These are phyloP conservation scores for Thera obeliscata DNA, from an alignment of 2,888 invertebrate genomes.

Conservation along the genomic window DNA sequence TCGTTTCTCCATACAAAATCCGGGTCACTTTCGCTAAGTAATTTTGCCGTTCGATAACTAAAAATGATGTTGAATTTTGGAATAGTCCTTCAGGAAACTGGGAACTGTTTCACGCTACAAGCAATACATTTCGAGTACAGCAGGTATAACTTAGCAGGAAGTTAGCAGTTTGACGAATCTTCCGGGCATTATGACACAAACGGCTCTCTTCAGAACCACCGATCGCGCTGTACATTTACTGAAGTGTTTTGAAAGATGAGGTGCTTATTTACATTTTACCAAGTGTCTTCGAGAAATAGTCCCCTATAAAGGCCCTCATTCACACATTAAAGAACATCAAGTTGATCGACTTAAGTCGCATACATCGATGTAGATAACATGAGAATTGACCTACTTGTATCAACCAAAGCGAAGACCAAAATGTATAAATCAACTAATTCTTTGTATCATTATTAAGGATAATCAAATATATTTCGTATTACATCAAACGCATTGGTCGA, in stretches of 20 bases:
- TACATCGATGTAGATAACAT: neutral
- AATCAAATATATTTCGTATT: neutral
- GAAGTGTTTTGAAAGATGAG: no score
- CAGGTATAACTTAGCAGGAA: no score
- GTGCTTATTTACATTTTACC: neutral
- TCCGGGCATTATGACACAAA: no score
- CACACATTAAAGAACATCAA: neutral
- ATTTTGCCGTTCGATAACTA: no score
- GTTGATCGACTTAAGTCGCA: neutral
- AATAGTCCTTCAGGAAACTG: neutral
- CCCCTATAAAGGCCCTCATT: neutral
- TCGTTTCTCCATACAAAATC: no score
- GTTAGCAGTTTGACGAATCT: no score
- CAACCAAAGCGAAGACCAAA: neutral
- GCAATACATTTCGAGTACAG: neutral
- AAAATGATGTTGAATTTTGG: no score
- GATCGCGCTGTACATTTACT: no score
- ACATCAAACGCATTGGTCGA: neutral
- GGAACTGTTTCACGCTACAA: neutral
- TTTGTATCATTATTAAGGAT: neutral
- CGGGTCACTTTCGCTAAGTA: no score
- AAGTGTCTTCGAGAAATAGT: neutral
- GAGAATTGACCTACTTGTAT: neutral
- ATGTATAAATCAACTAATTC: neutral
- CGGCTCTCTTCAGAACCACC: no score